Conservation (phyloP, 2,113 vertebrate species). For the Nothobranchius furzeri region DNA sequence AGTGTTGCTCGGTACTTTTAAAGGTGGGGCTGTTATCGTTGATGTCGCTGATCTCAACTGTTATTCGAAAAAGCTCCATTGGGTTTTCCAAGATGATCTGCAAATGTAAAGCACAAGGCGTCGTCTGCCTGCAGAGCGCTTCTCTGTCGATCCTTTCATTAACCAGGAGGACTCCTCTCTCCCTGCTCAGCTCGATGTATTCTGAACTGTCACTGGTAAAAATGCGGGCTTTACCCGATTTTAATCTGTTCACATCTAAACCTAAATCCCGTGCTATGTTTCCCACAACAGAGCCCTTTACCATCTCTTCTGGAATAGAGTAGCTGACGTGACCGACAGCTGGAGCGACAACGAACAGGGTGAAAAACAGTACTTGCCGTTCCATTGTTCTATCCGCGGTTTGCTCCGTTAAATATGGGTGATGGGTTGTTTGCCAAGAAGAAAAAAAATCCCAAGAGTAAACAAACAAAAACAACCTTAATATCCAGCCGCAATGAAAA, state of each 20-base stretch:
- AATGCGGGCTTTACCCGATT: conserved; percentile 61
- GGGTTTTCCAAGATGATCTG: conserved; percentile 61
- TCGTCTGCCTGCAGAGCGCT: conserved; percentile 67
- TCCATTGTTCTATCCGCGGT: conserved; percentile 35
- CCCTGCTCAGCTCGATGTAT: conserved; percentile 67
- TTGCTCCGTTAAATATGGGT: too few species aligned
- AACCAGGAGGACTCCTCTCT: conserved; percentile 55
- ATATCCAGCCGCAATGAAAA: too few species aligned
- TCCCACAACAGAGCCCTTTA: conserved; percentile 73
- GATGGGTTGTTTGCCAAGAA: too few species aligned
- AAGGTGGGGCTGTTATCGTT: conserved; percentile 64
- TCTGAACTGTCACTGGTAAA: conserved; percentile 66
- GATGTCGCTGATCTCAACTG: conserved; percentile 57
- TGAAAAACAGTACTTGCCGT: conserved; percentile 47
- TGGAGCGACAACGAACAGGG: conserved; percentile 11
- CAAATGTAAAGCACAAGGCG: conserved; percentile 61
- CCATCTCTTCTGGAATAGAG: conserved; percentile 76
- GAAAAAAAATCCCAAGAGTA: background rate
- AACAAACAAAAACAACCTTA: too few species aligned
- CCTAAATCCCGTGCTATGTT: conserved; percentile 73
- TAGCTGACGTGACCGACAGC: conserved; percentile 66
- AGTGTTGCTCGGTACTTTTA: conserved; percentile 24
- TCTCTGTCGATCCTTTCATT: conserved; percentile 75
- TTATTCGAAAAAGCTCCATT: conserved; percentile 54
- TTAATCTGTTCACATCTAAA: conserved; percentile 64